phyloP scores from a whole-genome alignment of 2,113 vertebrate species.

The Symphodus melops region DNA sequence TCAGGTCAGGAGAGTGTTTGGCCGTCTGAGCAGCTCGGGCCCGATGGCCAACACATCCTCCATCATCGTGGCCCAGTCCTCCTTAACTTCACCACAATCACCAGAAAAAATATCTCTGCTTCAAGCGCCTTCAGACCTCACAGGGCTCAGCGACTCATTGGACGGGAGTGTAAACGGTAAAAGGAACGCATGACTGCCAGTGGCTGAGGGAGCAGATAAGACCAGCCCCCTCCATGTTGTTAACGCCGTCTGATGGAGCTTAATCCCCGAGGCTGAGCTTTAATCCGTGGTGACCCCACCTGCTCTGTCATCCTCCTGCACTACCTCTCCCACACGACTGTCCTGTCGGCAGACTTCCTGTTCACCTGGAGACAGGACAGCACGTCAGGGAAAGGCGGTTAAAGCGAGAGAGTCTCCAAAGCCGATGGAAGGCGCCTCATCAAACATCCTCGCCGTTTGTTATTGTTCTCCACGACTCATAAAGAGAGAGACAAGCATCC shows the following conservation, averaged over 20 bases:
- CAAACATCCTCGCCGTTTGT: constrained; percentile 34
- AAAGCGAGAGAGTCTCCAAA: constrained; percentile 26
- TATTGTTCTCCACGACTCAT: constrained; percentile 41
- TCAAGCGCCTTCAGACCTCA: constrained; percentile 22
- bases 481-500: background rate
- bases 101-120: background rate
- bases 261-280: constrained; percentile 75
- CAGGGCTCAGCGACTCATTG: constrained; percentile 37
- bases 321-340: background rate
- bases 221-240: constrained; percentile 34
- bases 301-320: constrained; percentile 48
- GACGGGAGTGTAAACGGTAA: constrained; percentile 22
- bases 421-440: constrained; percentile 18
- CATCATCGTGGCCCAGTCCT: constrained; percentile 19
- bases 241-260: constrained; percentile 55
- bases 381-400: background rate
- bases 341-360: background rate
- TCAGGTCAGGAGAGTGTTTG: constrained; percentile 18
- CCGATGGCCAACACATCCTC: constrained; percentile 2
- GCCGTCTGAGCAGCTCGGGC: constrained; percentile 32
- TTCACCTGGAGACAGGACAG: constrained; percentile 28
- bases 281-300: constrained; percentile 68
- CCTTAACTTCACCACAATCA: constrained; percentile 6
- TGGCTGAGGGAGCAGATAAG: constrained; percentile 47
- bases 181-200: constrained; percentile 27